Evolutionary conservation across 2,888 invertebrate genomes (phyloP).

Genomic region (Hanleya hanleyi): DNA sequence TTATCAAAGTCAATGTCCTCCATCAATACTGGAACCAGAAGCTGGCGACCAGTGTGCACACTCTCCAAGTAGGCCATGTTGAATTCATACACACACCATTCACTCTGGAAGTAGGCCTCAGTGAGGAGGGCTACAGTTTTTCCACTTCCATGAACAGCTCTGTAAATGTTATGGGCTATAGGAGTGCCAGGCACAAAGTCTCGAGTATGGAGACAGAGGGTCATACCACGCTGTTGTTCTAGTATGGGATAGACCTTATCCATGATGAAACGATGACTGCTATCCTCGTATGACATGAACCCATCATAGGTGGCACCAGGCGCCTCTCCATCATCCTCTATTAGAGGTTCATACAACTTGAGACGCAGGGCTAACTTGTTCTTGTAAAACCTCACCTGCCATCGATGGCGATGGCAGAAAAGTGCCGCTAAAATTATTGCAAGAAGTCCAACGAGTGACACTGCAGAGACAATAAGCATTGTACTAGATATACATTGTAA

Average conservation of each 20-base stretch:
- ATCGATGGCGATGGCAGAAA: slow-evolving; percentile 34
- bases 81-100: slow-evolving; percentile 52
- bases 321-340: slow-evolving; percentile 12
- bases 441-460: slow-evolving; percentile 15
- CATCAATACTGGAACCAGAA: slow-evolving; percentile 35
- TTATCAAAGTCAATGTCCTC: slow-evolving; percentile 23
- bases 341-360: slow-evolving; percentile 17
- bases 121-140: slow-evolving; percentile 45
- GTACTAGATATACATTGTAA: background rate
- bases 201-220: slow-evolving; percentile 43
- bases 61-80: slow-evolving; percentile 46
- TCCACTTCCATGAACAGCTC: slow-evolving; percentile 43
- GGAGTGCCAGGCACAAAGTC: slow-evolving; percentile 45
- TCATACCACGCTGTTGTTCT: slow-evolving; percentile 34
- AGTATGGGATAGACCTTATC: slow-evolving; percentile 35
- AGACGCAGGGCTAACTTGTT: slow-evolving; percentile 19
- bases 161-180: slow-evolving; percentile 44
- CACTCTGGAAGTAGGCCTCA: slow-evolving; percentile 35
- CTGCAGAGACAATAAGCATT: background rate
- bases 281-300: slow-evolving; percentile 48
- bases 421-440: slow-evolving; percentile 22
- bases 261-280: slow-evolving; percentile 35
- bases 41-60: slow-evolving; percentile 30
- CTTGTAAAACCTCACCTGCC: slow-evolving; percentile 36
- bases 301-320: slow-evolving; percentile 42